Conservation (phyloP, 1,140 invertebrate genomes). For the Bombus superbus region DNA sequence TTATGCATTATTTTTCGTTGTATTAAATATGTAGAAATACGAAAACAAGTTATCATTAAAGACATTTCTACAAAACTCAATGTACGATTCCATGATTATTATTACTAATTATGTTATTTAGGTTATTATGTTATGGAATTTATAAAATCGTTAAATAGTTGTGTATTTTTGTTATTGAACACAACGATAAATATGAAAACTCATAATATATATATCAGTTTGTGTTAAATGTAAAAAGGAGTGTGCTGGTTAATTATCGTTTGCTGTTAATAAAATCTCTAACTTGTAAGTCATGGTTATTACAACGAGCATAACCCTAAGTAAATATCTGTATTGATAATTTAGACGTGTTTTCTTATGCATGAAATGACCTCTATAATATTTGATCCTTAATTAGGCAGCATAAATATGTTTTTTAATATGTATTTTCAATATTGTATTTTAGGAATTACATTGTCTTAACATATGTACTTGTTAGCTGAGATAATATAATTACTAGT, state of each 20-base stretch:
- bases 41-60: background rate
- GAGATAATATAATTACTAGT: constrained; percentile 1
- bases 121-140: constrained; percentile 43
- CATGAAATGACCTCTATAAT: constrained; percentile 14
- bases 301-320: constrained; percentile 5
- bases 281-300: constrained; percentile 11
- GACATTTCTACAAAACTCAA: background rate
- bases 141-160: background rate
- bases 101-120: constrained; percentile 34
- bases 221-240: background rate
- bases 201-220: background rate
- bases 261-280: constrained; percentile 1
- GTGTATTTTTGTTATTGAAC: constrained; percentile 4
- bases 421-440: background rate
- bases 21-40: constrained; percentile 17
- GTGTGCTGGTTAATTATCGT: background rate
- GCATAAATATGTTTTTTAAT: background rate
- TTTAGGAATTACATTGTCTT: constrained; percentile 6
- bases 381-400: background rate
- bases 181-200: constrained; percentile 16
- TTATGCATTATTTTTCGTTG: constrained; percentile 15
- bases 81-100: background rate
- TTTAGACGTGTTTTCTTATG: background rate
- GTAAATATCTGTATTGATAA: constrained; percentile 20
- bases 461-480: background rate